These are phyloP conservation scores for Anableps anableps DNA, from an alignment of 2,797 vertebrate species.

Conservation along the genomic window DNA sequence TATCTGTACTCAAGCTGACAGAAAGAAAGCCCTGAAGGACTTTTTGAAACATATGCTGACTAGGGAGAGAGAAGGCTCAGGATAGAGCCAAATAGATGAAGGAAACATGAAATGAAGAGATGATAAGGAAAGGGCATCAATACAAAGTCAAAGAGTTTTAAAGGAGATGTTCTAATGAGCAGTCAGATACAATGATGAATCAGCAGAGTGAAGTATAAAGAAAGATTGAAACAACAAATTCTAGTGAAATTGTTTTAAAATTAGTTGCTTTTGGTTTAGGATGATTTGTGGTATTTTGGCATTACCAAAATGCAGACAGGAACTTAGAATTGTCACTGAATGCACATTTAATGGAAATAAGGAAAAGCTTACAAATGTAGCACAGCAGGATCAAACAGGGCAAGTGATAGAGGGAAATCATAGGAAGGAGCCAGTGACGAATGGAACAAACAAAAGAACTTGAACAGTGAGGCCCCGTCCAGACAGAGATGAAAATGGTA, in stretches of 20 bases:
- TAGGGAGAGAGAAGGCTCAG: conserved; percentile 46
- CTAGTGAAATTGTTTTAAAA: conserved; percentile 27
- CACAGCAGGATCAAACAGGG: too few species aligned
- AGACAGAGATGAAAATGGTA: too few species aligned
- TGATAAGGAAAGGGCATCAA: conserved; percentile 38
- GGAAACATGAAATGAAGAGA: conserved; percentile 46
- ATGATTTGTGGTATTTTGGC: conserved; percentile 10
- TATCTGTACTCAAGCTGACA: conserved; percentile 62
- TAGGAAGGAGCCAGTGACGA: too few species aligned
- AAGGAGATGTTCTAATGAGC: conserved; percentile 63
- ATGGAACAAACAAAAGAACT: too few species aligned
- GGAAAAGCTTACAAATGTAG: too few species aligned
- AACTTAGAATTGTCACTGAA: too few species aligned
- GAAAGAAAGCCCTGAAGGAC: conserved; percentile 60
- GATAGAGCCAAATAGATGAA: conserved; percentile 27
- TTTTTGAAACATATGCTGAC: conserved; percentile 54
- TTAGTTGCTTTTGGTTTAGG: background rate
- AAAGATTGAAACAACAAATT: conserved; percentile 16
- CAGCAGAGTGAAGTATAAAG: conserved; percentile 35
- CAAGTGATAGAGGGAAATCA: too few species aligned
- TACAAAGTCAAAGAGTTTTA: conserved; percentile 65
- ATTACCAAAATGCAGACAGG: too few species aligned
- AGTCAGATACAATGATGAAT: conserved; percentile 67
- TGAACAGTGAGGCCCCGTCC: too few species aligned
- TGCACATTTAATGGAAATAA: too few species aligned